phyloP scores from a whole-genome alignment of 2,888 invertebrate species.

The Parnassius apollo region DNA sequence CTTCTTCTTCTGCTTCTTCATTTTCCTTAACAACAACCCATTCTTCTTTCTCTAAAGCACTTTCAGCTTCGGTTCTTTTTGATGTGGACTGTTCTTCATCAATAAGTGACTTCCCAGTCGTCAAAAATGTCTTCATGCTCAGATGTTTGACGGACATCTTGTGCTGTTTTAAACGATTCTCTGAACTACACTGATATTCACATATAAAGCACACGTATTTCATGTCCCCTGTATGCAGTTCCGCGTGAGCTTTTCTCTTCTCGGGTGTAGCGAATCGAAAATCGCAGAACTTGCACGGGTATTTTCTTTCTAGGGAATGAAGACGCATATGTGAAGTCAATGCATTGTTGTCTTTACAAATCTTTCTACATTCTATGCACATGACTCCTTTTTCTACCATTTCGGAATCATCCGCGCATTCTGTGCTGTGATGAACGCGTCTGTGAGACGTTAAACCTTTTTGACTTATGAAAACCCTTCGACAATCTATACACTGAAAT shows the following conservation, averaged over 20 bases:
- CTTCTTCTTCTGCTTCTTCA: slow-evolving; percentile 32
- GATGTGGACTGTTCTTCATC: slow-evolving; percentile 50
- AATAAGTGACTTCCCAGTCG: slow-evolving; percentile 55
- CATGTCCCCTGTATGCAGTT: slow-evolving; percentile 72
- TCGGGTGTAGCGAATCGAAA: slow-evolving; percentile 69
- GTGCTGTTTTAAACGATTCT: slow-evolving; percentile 64
- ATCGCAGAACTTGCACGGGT: slow-evolving; percentile 72
- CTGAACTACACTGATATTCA: slow-evolving; percentile 71
- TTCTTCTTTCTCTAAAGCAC: slow-evolving; percentile 45
- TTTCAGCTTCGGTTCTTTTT: slow-evolving; percentile 38
- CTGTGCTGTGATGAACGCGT: slow-evolving; percentile 61
- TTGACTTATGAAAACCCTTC: slow-evolving; percentile 65
- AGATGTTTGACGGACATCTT: slow-evolving; percentile 65
- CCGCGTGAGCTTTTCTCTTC: slow-evolving; percentile 62
- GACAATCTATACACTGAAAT: slow-evolving; percentile 67
- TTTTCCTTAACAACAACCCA: slow-evolving; percentile 49
- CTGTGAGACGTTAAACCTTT: slow-evolving; percentile 67
- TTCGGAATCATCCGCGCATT: slow-evolving; percentile 48
- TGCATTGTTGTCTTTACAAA: slow-evolving; percentile 65
- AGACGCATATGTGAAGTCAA: slow-evolving; percentile 67
- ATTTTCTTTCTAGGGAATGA: slow-evolving; percentile 66
- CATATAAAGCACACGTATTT: slow-evolving; percentile 75
- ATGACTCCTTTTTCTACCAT: slow-evolving; percentile 55
- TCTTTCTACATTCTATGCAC: slow-evolving; percentile 70
- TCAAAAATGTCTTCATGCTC: slow-evolving; percentile 64